A percentile compares a stretch with the other conserved stretches of the same genome.
Conservation (phyloP, 1,140 invertebrate genomes). For the Panagrolaimus sp. region DNA sequence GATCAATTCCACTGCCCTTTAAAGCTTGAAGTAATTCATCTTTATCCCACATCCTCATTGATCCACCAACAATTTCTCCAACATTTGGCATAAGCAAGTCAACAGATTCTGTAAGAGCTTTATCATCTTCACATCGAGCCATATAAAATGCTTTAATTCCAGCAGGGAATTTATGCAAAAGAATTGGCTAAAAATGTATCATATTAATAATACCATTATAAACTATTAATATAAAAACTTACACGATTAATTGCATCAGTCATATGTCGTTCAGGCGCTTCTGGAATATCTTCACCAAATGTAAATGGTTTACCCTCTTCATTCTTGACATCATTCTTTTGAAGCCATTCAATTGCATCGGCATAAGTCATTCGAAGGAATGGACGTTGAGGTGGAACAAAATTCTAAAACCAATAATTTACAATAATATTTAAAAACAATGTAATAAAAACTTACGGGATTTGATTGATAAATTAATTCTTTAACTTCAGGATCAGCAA, state of each 20-base stretch:
- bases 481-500: conserved; percentile 73
- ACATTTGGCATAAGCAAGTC: conserved; percentile 93
- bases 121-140: conserved; percentile 78
- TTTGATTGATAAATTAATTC: conserved; percentile 80
- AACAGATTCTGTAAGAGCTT: conserved; percentile 82
- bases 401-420: conserved; percentile 28
- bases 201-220: conserved; percentile 10
- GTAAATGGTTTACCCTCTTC: conserved; percentile 87
- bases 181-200: conserved; percentile 72
- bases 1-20: conserved; percentile 81
- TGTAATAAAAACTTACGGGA: conserved; percentile 23
- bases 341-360: conserved; percentile 88
- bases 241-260: conserved; percentile 86
- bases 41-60: conserved; percentile 91
- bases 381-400: conserved; percentile 72
- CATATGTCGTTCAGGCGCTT: conserved; percentile 97
- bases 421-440: no score
- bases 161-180: conserved; percentile 85
- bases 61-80: conserved; percentile 98
- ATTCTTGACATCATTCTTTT: conserved; percentile 86
- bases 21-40: conserved; percentile 85
- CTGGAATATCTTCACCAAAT: conserved; percentile 99
- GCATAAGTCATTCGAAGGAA: conserved; percentile 89
- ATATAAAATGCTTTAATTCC: conserved; percentile 99
- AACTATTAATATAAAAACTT: conserved; percentile 9